Conservation (phyloP, 2,888 invertebrate genomes). For the Chaitophorus viminalis region DNA sequence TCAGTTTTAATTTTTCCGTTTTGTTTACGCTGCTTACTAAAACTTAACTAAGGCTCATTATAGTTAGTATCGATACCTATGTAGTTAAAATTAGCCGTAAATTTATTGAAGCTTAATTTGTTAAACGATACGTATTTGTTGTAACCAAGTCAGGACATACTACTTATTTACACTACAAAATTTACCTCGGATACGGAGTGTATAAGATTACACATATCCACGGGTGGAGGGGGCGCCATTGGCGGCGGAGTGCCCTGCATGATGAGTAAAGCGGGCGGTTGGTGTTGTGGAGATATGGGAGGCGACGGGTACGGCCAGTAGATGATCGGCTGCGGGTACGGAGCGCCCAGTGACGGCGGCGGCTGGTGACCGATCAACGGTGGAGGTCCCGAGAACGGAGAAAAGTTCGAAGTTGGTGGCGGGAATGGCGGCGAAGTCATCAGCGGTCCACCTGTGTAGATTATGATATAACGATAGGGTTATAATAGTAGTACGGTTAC, state of each 20-base stretch:
- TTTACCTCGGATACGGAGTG: conserved; percentile 64
- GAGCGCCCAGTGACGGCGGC: conserved; percentile 63
- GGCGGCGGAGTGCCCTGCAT: conserved; percentile 64
- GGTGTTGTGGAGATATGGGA: conserved; percentile 64
- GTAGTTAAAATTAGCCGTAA: no score
- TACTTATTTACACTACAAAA: no score
- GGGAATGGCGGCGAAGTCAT: conserved; percentile 59
- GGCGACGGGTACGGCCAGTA: conserved; percentile 65
- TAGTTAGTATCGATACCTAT: no score
- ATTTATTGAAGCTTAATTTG: no score
- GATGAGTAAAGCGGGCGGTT: conserved; percentile 63
- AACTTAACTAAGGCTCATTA: no score
- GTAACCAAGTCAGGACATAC: no score
- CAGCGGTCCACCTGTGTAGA: conserved; percentile 30
- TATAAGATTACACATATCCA: conserved; percentile 64
- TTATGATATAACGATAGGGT: not conserved
- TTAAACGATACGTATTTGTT: no score
- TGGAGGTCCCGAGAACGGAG: conserved; percentile 55
- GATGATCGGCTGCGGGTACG: conserved; percentile 64
- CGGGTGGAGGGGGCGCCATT: conserved; percentile 62
- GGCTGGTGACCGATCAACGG: conserved; percentile 63
- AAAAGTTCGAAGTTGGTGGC: conserved; percentile 51
- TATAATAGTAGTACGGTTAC: not conserved
- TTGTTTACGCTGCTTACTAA: no score
- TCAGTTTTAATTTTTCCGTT: no score